Evolutionary conservation across 1,140 invertebrate species (phyloP).

Genomic region (Drosophila aff.): DNA sequence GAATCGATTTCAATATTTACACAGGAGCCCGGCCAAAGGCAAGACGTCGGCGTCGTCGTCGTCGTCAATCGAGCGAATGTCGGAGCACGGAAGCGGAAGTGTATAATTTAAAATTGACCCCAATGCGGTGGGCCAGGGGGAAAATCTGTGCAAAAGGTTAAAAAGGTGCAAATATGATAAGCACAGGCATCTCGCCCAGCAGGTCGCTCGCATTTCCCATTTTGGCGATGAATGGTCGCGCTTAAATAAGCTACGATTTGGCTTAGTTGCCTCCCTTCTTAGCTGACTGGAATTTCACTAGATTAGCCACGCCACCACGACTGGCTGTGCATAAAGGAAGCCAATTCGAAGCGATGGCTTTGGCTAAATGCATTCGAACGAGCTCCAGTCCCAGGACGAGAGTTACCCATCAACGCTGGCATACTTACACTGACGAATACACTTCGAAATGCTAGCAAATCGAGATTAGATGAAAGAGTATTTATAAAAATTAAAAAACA

Average conservation of each 20-base stretch:
- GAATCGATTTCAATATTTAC: conserved; percentile 84
- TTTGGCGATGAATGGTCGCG: conserved; percentile 15
- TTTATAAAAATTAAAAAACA: too few relatives aligned
- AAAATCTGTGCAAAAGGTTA: conserved; percentile 43
- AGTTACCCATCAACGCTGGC: conserved; percentile 13
- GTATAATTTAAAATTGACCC: conserved; percentile 84
- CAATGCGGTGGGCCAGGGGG: conserved; percentile 28
- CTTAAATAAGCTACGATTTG: conserved; percentile 25
- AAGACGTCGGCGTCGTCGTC: conserved; percentile 43
- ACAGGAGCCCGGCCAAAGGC: conserved; percentile 44
- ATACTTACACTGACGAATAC: conserved; percentile 3
- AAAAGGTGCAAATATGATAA: conserved; percentile 76
- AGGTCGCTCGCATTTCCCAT: not conserved
- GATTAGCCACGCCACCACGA: conserved; percentile 43
- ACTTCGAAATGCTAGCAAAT: not conserved
- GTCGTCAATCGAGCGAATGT: conserved; percentile 73
- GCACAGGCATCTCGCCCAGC: conserved; percentile 38
- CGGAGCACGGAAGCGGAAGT: conserved; percentile 74
- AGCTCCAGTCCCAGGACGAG: not conserved
- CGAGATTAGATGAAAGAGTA: not conserved
- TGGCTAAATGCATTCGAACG: conserved; percentile 20
- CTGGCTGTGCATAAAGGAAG: conserved; percentile 10
- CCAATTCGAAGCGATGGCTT: conserved; percentile 25
- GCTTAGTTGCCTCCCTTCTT: conserved; percentile 9
- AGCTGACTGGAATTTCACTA: conserved; percentile 31